Conservation (phyloP, 2,113 vertebrate species). For the Bettongia penicillata region DNA sequence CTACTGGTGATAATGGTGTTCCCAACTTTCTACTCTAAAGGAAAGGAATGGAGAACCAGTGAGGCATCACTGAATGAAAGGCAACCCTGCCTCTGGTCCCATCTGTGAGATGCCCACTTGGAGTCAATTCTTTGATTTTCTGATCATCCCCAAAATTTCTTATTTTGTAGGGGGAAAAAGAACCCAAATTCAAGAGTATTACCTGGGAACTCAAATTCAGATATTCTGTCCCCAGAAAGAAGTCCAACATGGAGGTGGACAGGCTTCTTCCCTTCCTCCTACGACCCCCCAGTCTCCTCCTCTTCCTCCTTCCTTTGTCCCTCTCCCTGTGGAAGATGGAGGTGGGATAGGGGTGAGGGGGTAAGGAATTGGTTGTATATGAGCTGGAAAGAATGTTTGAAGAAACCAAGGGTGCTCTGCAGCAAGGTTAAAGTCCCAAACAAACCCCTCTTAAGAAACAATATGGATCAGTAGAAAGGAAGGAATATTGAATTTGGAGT, state of each 20-base stretch:
- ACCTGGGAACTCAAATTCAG: not conserved
- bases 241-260: constrained; percentile 76
- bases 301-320: constrained; percentile 61
- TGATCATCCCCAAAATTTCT: not conserved
- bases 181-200: not conserved
- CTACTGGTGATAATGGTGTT: not conserved
- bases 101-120: not conserved
- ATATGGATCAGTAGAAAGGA: not conserved
- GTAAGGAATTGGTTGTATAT: constrained; percentile 60
- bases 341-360: constrained; percentile 48
- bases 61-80: not conserved
- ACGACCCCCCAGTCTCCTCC: constrained; percentile 49
- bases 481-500: not conserved
- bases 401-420: constrained; percentile 81
- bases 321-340: constrained; percentile 68
- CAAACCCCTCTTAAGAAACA: constrained; percentile 55
- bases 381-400: constrained; percentile 76
- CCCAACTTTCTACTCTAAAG: not conserved
- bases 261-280: constrained; percentile 76
- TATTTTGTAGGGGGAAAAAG: not conserved
- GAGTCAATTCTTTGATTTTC: not conserved
- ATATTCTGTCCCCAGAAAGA: not conserved
- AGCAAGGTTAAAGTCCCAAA: constrained; percentile 83
- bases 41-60: not conserved
- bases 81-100: not conserved